Conservation (phyloP, 2,888 invertebrate genomes). For the Drosophila leonis region DNA sequence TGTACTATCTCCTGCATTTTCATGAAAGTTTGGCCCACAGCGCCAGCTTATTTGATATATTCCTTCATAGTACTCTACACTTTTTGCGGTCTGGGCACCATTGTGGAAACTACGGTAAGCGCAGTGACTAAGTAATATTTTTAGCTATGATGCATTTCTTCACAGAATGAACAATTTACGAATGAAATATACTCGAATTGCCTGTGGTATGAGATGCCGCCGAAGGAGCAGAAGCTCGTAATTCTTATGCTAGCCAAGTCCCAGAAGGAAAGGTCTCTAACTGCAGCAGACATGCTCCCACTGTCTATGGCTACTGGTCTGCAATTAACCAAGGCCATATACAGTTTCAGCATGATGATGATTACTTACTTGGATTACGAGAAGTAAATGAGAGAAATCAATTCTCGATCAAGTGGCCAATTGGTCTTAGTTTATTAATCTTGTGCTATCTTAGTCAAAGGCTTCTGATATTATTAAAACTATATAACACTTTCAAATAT, state of each 20-base stretch:
- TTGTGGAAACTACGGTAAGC: slow-evolving; percentile 68
- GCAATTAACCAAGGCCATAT: slow-evolving; percentile 67
- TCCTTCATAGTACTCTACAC: slow-evolving; percentile 58
- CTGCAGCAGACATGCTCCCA: slow-evolving; percentile 58
- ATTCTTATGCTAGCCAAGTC: slow-evolving; percentile 65
- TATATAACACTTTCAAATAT: not conserved
- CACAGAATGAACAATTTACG: slow-evolving; percentile 56
- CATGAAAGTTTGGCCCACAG: slow-evolving; percentile 69
- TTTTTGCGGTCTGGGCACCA: slow-evolving; percentile 73
- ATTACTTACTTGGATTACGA: slow-evolving; percentile 44
- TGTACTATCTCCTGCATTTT: slow-evolving; percentile 69
- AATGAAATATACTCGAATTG: slow-evolving; percentile 56
- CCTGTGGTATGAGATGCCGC: slow-evolving; percentile 67
- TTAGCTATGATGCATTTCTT: not conserved
- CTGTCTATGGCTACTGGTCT: slow-evolving; percentile 62
- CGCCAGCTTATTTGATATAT: slow-evolving; percentile 57
- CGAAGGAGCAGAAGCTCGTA: slow-evolving; percentile 60
- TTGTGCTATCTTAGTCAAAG: not conserved
- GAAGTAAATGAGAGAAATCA: not conserved
- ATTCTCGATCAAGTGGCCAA: not conserved
- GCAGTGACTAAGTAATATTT: not conserved
- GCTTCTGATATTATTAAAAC: not conserved
- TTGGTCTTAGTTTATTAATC: not conserved
- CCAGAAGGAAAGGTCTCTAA: slow-evolving; percentile 51
- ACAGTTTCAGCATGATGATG: slow-evolving; percentile 69